Evolutionary conservation across 2,113 vertebrate genomes (phyloP), one percentile per base, ranked within the genome.

Genomic region (Leuciscus idus): DNA sequence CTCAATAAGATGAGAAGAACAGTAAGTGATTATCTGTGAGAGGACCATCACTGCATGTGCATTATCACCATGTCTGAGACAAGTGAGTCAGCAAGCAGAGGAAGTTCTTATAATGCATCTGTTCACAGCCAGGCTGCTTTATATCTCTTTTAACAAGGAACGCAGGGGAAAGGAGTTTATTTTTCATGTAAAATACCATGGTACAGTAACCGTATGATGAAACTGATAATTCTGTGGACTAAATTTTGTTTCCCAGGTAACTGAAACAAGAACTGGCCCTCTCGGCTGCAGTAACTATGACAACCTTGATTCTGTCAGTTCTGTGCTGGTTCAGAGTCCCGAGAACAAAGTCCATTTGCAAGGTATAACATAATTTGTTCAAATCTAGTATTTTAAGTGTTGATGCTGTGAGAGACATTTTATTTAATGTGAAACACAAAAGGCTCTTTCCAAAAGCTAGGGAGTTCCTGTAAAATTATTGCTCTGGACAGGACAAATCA

Each of bases 231-330:
- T 2, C 9, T 12, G 28, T 36, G 75, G 88, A 87, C 15, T 86
- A 26, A 92, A 88, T 93, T 85, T 92, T 91, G 91, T 94, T 93
- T 72, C 89, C 89, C 94, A 99, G 98, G 98, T 99, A 91, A 99
- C 97, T 83, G 98, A 99, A 95, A 99, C 97, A 0, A 94, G 98
- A 89, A 99, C 98, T 0, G 98, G 98, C 88, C 98, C 98, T 84
- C 97, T 99, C 39, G 98, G 98, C 94, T 99, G 98, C 95, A 99
- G 98, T 97, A 99, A 99, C 96, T 99, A 99, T 96, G 98, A 99
- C 97, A 99, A 99, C 96, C 96, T 99, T 89, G 98, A 99, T 95
- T 98, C 98, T 57, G 98, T 99, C 89, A 99, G 98, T 94, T 99
- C 98, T 26, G 98, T 99, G 89, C 95, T 99, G 93, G 98, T 99